A percentile compares a stretch with the other conserved stretches of the same genome.
Conservation (phyloP, 2,888 invertebrate species). For the Emesis furor region DNA sequence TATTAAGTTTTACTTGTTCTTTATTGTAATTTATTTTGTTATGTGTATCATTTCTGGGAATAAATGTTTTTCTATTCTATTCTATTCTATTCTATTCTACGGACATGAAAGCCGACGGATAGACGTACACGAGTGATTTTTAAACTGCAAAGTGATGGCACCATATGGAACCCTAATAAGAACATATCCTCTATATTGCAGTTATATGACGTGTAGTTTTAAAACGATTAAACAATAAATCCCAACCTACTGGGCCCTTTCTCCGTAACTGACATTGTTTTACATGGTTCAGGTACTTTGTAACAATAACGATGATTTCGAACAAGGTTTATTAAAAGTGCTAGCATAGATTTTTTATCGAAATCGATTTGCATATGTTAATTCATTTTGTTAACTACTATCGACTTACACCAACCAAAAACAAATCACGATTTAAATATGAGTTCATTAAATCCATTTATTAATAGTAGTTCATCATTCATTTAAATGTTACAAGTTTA, state of each 20-base stretch:
- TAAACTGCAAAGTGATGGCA: no score
- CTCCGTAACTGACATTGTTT: conserved; percentile 83
- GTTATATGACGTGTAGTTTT: conserved; percentile 79
- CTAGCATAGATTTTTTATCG: not conserved
- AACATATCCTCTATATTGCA: conserved; percentile 78
- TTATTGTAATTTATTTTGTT: no score
- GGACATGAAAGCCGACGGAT: no score
- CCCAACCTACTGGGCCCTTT: conserved; percentile 86
- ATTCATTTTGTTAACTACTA: not conserved
- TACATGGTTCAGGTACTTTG: conserved; percentile 81
- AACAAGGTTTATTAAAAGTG: conserved; percentile 55
- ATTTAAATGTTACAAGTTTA: no score
- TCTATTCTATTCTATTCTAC: no score
- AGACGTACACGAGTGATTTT: no score
- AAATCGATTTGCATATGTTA: not conserved
- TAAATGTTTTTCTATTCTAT: no score
- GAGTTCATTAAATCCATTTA: no score
- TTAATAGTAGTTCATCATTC: no score
- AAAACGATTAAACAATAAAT: conserved; percentile 87
- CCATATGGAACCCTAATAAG: conserved; percentile 29
- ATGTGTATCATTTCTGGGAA: no score
- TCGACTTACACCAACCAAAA: not conserved
- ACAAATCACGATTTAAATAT: no score
- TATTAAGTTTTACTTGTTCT: no score
- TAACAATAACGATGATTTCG: conserved; percentile 73